Evolutionary conservation across 2,888 invertebrate genomes (phyloP), one percentile per base, ranked within the genome.

Genomic region (Campopleginae sp.): DNA sequence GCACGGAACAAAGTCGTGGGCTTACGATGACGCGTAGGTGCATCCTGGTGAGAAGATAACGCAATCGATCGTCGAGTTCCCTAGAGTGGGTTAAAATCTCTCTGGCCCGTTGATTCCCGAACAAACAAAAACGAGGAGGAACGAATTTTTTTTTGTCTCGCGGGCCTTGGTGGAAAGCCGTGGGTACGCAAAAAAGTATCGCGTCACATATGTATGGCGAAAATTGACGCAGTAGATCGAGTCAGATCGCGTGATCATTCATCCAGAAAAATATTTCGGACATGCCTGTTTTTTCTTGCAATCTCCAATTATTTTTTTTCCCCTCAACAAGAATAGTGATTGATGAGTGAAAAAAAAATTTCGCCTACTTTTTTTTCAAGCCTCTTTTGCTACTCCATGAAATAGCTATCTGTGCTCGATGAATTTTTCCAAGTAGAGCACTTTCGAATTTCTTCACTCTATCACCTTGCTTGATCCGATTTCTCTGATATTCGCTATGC

Each of bases 21-120:
- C 6, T 17, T n/a, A 14, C 8, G 46, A 31, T 6, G 27, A 19
- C 10, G 33, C 51, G 48, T 89, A 86, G 70, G 70, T 90, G 92
- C 91, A 90, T 88, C 90, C 90, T 89, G 90, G 89, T 89, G 91
- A 89, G 89, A 91, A 91, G 92, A 92, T 92, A 92, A 92, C 91
- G 88, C 87, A 79, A 89, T 86, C 86, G 86, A 84, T 88, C 86
- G 87, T 74, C 83, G 75, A 61, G 75, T 48, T 83, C n/a, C 31
- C 12, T 27, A 31, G 74, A 17, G 44, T n/a, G 33, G 48, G 12
- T 58, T 68, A 19, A 44, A 78, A 79, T 46, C 81, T 68, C 38
- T 79, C 48, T 78, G 70, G 79, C 79, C 76, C 70, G 77, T 61
- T 75, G 74, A 80, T 81, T 77, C 58, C 27, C 44, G n/a, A n/a